Evolutionary conservation across 2,113 vertebrate species (phyloP).

Genomic region (Bufo gargarizans): DNA sequence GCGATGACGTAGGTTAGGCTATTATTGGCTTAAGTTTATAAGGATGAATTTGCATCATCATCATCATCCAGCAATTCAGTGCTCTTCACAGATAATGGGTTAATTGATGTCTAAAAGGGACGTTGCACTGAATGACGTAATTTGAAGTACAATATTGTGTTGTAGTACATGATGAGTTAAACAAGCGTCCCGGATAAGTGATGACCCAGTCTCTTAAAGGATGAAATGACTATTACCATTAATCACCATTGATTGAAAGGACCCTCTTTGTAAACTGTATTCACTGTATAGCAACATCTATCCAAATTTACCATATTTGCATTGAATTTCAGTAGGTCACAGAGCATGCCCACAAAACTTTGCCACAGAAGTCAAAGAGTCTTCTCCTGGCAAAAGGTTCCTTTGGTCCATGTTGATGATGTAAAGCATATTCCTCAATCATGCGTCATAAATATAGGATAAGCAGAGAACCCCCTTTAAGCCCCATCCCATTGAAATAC

Average conservation of each 20-base stretch:
- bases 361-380: too few relatives aligned
- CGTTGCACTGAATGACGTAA: not conserved
- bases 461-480: too few relatives aligned
- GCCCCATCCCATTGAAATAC: too few relatives aligned
- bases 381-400: too few relatives aligned
- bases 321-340: not conserved
- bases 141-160: not conserved
- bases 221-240: not conserved
- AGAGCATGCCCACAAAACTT: too few relatives aligned
- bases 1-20: conserved; percentile 43
- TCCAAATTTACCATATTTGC: not conserved
- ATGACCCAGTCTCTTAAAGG: not conserved
- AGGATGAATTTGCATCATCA: conserved; percentile 13
- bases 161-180: not conserved
- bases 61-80: not conserved
- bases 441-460: too few relatives aligned
- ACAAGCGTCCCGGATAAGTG: not conserved
- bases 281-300: not conserved
- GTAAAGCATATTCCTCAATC: too few relatives aligned
- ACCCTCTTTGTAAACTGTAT: not conserved
- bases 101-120: not conserved
- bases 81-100: not conserved
- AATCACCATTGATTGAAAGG: not conserved
- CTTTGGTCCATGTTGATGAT: too few relatives aligned
- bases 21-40: conserved; percentile 39